These are phyloP conservation scores for Tenrec ecaudatus DNA, from an alignment of 2,113 vertebrate species.

Conservation along the genomic window DNA sequence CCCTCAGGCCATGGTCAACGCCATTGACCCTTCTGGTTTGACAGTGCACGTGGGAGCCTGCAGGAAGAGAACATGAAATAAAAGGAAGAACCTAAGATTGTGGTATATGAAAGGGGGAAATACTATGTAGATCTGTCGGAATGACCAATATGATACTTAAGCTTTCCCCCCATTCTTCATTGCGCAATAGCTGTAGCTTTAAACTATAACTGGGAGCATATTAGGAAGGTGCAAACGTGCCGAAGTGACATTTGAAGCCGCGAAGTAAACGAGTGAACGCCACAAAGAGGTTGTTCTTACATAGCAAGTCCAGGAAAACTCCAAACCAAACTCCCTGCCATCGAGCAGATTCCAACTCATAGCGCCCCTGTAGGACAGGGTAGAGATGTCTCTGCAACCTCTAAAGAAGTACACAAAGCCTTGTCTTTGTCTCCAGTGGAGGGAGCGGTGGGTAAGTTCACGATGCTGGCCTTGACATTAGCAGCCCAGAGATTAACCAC, in stretches of 20 bases:
- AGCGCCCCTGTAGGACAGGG: too few species aligned
- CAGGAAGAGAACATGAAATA: background rate
- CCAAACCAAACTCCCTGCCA: too few species aligned
- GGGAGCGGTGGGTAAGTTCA: too few species aligned
- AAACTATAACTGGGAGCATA: background rate
- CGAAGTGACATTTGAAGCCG: constrained; percentile 3
- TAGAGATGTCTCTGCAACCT: too few species aligned
- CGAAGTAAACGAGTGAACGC: background rate
- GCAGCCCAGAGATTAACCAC: too few species aligned
- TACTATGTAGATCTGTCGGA: background rate
- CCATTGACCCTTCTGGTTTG: background rate
- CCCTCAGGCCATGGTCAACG: background rate
- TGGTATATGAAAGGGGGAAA: background rate
- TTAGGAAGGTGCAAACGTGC: background rate
- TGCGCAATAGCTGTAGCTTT: background rate
- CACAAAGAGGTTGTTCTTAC: background rate
- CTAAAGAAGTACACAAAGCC: too few species aligned
- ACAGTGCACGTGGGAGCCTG: background rate
- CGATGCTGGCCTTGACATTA: too few species aligned
- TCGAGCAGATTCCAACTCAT: too few species aligned
- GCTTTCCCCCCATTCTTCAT: background rate
- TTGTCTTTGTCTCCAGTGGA: too few species aligned
- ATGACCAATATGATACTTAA: background rate
- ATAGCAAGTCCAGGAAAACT: constrained; percentile 18
- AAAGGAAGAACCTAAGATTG: background rate